These are phyloP conservation scores for Pyrrhosoma nymphula DNA, from an alignment of 2,888 invertebrate species.

Conservation along the genomic window DNA sequence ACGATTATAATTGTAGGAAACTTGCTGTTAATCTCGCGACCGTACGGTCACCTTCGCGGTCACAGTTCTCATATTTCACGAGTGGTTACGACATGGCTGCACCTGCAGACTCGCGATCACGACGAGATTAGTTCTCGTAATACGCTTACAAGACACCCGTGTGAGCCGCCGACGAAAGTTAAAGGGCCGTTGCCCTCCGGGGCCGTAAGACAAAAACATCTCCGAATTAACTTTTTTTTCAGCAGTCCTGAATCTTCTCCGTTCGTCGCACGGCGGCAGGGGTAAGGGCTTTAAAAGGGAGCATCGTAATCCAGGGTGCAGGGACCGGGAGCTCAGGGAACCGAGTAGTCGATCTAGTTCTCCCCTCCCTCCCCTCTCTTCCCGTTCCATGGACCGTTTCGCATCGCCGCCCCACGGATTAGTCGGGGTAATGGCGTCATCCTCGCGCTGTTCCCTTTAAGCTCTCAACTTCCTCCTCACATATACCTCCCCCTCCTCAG, in stretches of 20 bases:
- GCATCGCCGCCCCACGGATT: neutral
- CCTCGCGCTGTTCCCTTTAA: slow-evolving; percentile 7
- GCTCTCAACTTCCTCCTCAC: neutral
- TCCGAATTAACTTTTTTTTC: neutral
- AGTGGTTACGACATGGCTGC: too few species aligned
- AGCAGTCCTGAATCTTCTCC: neutral
- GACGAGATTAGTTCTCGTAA: neutral
- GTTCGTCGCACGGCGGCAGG: neutral
- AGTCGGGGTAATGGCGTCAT: slow-evolving; percentile 4
- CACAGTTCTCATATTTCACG: too few species aligned
- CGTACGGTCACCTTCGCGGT: too few species aligned
- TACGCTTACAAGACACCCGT: neutral
- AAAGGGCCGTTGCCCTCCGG: neutral
- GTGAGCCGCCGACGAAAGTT: neutral
- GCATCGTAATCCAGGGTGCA: neutral
- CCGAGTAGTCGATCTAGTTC: neutral
- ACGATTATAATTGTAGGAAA: too few species aligned
- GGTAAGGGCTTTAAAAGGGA: neutral
- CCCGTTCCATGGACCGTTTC: neutral
- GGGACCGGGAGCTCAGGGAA: neutral
- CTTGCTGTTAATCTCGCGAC: too few species aligned
- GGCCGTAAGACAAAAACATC: neutral
- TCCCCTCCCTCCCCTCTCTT: neutral
- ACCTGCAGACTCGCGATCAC: too few species aligned
- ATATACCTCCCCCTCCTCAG: neutral